Evolutionary conservation across 2,797 vertebrate genomes (phyloP).

Genomic region (Scleropages formosus): DNA sequence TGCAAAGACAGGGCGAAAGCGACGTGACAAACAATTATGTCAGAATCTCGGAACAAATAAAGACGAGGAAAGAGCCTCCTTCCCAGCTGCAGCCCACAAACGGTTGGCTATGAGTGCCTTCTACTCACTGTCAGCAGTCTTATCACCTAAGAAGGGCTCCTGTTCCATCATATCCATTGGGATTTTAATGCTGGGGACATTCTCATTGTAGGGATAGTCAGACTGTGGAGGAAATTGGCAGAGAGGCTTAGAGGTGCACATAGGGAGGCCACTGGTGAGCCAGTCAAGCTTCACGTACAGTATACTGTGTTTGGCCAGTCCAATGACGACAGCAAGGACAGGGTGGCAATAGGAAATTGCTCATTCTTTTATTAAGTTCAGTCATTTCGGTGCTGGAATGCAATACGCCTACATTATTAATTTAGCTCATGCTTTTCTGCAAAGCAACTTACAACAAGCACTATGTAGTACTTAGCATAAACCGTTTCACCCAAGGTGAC

Average conservation of each 20-base stretch:
- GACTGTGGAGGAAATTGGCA: slow-evolving; percentile 85
- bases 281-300: neutral
- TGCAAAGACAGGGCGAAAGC: too few species aligned
- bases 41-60: too few species aligned
- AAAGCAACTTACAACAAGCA: too few species aligned
- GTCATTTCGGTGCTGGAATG: too few species aligned
- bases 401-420: too few species aligned
- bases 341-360: neutral
- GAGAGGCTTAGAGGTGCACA: slow-evolving; percentile 53
- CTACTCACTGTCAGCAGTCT: slow-evolving; percentile 96
- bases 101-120: neutral
- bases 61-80: too few species aligned
- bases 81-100: too few species aligned
- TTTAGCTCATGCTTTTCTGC: too few species aligned
- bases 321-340: neutral
- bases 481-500: too few species aligned
- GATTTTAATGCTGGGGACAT: slow-evolving; percentile 98
- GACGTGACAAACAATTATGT: too few species aligned
- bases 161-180: slow-evolving; percentile 99
- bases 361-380: neutral
- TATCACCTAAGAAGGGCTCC: slow-evolving; percentile 96
- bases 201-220: slow-evolving; percentile 95
- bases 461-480: too few species aligned
- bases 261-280: slow-evolving; percentile 43
- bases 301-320: neutral